phyloP scores from a whole-genome alignment of 2,113 vertebrate genomes.

The Ramphastos sulfuratus region DNA sequence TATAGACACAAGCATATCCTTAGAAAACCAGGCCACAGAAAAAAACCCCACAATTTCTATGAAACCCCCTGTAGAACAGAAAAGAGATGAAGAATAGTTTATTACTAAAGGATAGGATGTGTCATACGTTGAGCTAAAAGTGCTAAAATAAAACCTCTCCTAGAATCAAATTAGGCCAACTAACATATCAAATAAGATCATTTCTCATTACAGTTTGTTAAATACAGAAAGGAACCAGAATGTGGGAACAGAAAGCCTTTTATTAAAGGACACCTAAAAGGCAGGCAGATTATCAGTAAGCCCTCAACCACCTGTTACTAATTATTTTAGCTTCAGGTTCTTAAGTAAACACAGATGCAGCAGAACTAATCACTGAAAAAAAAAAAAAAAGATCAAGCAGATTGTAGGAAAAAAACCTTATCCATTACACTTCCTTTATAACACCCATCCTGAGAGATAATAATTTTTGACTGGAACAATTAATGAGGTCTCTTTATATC shows the following conservation, averaged over 20 bases:
- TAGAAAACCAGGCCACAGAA: background rate
- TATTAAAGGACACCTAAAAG: conserved; percentile 52
- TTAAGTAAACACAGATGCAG: conserved; percentile 77
- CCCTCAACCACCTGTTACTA: conserved; percentile 72
- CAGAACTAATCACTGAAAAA: conserved; percentile 63
- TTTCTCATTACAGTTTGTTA: conserved; percentile 35
- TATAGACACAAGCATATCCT: background rate
- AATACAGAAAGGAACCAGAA: conserved; percentile 29
- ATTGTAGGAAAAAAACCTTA: background rate
- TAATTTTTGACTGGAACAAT: conserved; percentile 16
- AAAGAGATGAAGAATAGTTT: background rate
- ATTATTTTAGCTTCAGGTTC: conserved; percentile 74
- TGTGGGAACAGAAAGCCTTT: background rate
- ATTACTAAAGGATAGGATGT: background rate
- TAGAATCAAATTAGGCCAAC: conserved; percentile 11
- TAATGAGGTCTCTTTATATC: conserved; percentile 19
- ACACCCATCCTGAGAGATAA: conserved; percentile 3
- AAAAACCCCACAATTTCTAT: background rate
- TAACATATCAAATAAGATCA: background rate
- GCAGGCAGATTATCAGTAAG: conserved; percentile 68
- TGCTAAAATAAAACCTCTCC: conserved; percentile 9
- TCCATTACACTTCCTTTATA: background rate
- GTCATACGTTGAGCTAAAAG: background rate
- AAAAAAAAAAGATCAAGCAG: conserved; percentile 46
- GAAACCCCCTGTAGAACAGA: background rate